Conservation (phyloP, 1,140 invertebrate species). For the Cotesia chilonis region DNA sequence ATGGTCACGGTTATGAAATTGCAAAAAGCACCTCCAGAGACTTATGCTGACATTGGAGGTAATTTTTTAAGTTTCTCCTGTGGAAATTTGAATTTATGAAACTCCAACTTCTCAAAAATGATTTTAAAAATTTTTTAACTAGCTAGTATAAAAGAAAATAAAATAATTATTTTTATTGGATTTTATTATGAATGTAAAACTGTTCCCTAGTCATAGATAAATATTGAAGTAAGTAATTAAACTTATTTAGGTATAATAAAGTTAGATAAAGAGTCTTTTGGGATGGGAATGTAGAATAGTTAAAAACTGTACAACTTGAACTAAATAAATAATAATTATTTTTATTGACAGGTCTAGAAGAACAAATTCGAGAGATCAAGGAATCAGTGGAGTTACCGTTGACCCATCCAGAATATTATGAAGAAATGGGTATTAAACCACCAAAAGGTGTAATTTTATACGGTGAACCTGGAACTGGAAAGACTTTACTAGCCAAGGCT, state of each 20-base stretch:
- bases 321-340: background rate
- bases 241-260: no score
- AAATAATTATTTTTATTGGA: conserved; percentile 25
- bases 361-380: conserved; percentile 99
- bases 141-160: no score
- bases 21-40: conserved; percentile 99
- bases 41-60: conserved; percentile 99
- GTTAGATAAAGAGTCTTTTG: no score
- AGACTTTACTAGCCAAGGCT: conserved; percentile 97
- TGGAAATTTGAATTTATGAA: background rate
- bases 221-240: no score
- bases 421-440: conserved; percentile 99
- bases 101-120: no score
- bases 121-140: no score
- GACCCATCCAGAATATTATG: conserved; percentile 99
- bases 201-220: no score
- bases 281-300: no score
- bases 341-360: conserved; percentile 78
- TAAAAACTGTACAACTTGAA: no score
- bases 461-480: conserved; percentile 97
- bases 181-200: no score
- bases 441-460: conserved; percentile 99
- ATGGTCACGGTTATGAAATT: conserved; percentile 99
- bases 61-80: conserved; percentile 11
- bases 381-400: conserved; percentile 98